phyloP scores from a whole-genome alignment of 2,888 invertebrate species.

The Sphecodes monilicornis region DNA sequence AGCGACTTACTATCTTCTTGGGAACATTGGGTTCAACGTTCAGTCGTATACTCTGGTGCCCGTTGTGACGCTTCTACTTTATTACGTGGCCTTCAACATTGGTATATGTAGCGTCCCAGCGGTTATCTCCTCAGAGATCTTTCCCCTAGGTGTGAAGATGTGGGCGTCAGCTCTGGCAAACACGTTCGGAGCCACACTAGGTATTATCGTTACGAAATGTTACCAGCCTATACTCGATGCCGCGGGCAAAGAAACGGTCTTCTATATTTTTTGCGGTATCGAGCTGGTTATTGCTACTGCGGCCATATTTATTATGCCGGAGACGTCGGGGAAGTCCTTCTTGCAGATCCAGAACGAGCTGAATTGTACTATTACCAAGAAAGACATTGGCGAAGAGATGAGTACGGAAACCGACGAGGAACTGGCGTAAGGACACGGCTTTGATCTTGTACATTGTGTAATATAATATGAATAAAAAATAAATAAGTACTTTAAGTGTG shows the following conservation, averaged over 20 bases:
- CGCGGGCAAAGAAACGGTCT: conserved; percentile 45
- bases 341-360: conserved; percentile 57
- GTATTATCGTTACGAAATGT: conserved; percentile 27
- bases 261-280: conserved; percentile 45
- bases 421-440: not conserved
- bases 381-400: not conserved
- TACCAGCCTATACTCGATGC: conserved; percentile 38
- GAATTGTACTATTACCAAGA: not conserved
- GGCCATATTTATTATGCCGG: conserved; percentile 54
- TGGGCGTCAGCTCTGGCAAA: conserved; percentile 53
- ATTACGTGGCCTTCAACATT: conserved; percentile 4
- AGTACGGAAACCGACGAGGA: too few species aligned
- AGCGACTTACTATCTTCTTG: conserved; percentile 34
- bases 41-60: conserved; percentile 26
- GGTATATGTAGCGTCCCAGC: conserved; percentile 58
- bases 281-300: conserved; percentile 24
- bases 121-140: conserved; percentile 62
- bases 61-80: conserved; percentile 21
- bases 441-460: not conserved
- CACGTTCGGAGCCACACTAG: conserved; percentile 48
- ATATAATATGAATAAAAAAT: not conserved
- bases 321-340: conserved; percentile 65
- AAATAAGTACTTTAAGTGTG: not conserved
- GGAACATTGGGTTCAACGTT: not conserved
- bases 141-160: conserved; percentile 55